Conservation (phyloP, 2,113 vertebrate genomes). For the Eulemur macaco region DNA sequence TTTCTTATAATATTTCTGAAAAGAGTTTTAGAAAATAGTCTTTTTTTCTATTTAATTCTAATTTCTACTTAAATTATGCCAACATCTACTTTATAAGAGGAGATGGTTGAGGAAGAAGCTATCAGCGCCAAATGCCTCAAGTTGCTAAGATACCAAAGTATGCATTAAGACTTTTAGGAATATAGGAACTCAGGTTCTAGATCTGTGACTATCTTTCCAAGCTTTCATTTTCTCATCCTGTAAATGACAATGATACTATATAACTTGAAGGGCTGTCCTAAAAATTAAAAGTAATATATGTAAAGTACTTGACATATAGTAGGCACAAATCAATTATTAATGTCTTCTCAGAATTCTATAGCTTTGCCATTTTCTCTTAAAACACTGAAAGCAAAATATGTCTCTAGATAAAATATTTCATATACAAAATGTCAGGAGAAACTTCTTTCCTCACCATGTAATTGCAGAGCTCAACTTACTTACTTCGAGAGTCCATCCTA, state of each 20-base stretch:
- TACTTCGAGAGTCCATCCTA: background rate
- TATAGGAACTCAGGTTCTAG: background rate
- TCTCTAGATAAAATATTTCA: background rate
- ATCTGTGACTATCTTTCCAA: background rate
- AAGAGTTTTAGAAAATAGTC: background rate
- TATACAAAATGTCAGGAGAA: background rate
- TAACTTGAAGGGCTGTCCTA: background rate
- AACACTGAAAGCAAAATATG: background rate
- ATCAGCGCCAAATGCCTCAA: background rate
- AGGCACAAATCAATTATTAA: conserved; percentile 17
- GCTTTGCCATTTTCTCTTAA: conserved; percentile 1
- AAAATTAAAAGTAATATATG: background rate
- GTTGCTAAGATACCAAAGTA: background rate
- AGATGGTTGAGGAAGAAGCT: background rate
- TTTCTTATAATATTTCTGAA: background rate
- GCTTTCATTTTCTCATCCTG: background rate
- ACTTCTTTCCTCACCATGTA: background rate
- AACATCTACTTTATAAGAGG: background rate
- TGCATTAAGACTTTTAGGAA: background rate
- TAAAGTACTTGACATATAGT: background rate
- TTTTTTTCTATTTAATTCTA: conserved; percentile 4
- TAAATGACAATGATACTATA: background rate
- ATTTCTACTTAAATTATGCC: background rate
- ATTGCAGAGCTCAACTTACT: background rate
- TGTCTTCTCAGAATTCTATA: background rate